phyloP scores from a whole-genome alignment of 2,797 vertebrate genomes.

The Simalia tracyae region DNA sequence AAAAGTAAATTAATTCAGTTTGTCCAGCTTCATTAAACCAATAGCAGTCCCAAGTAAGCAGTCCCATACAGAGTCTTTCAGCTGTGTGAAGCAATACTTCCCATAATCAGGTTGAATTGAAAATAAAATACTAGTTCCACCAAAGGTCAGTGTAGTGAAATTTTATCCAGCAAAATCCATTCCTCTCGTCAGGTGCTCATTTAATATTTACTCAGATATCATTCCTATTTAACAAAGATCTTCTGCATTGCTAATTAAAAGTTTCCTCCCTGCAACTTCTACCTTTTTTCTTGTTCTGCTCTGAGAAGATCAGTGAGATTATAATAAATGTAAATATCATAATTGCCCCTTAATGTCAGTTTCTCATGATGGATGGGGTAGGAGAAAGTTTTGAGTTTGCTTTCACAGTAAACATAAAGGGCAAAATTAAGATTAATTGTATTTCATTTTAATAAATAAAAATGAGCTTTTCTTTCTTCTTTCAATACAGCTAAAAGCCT shows the following conservation, averaged over 20 bases:
- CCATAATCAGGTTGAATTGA: background rate
- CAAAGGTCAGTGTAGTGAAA: background rate
- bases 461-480: background rate
- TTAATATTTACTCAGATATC: background rate
- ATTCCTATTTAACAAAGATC: background rate
- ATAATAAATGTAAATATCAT: background rate
- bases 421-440: background rate
- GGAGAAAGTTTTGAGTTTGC: background rate
- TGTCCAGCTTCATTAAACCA: constrained; percentile 11
- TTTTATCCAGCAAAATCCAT: background rate
- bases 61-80: background rate
- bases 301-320: background rate
- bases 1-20: background rate
- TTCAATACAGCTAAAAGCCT: background rate
- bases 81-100: background rate
- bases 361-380: background rate
- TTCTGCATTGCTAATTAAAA: background rate
- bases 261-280: background rate
- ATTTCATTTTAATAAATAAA: background rate
- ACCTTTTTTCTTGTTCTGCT: background rate
- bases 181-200: background rate
- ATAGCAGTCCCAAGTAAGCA: background rate
- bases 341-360: background rate
- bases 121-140: background rate
- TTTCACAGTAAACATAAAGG: background rate